phyloP scores from a whole-genome alignment of 2,797 vertebrate species.

The Paramormyrops hopkinsi region DNA sequence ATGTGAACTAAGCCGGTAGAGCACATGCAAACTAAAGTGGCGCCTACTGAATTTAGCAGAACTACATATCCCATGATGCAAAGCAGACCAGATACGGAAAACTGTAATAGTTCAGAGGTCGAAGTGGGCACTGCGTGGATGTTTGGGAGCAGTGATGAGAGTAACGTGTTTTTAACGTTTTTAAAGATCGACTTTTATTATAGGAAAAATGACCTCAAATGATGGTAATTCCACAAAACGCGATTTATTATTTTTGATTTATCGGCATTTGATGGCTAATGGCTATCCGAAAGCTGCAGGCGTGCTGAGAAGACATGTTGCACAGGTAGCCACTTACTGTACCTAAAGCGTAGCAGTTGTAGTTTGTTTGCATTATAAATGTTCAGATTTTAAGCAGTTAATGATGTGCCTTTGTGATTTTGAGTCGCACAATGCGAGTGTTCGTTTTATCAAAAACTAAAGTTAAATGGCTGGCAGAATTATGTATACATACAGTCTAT shows the following conservation, averaged over 20 bases:
- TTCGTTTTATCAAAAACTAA: neutral
- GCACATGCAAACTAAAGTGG: neutral
- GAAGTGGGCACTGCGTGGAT: constrained; percentile 34
- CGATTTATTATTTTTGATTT: constrained; percentile 53
- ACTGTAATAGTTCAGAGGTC: constrained; percentile 45
- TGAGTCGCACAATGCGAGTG: neutral
- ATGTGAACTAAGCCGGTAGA: neutral
- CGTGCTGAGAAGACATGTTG: constrained; percentile 53
- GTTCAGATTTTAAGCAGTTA: neutral
- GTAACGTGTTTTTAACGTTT: neutral
- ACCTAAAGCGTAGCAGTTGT: neutral
- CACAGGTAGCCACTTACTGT: constrained; percentile 49
- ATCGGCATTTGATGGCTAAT: constrained; percentile 59
- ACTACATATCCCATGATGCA: constrained; percentile 58
- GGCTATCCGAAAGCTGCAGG: constrained; percentile 61
- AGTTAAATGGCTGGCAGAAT: neutral
- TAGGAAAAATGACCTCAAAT: constrained; percentile 48
- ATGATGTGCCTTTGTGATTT: neutral
- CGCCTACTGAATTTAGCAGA: neutral
- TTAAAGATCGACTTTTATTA: neutral
- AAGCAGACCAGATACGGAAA: neutral
- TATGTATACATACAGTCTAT: neutral
- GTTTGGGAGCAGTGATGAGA: neutral
- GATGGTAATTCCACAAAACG: constrained; percentile 29
- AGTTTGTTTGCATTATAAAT: neutral